Base-by-base conservation (phyloP, 1,140 invertebrate genomes). In the Scaptomyza graminum region DNA sequence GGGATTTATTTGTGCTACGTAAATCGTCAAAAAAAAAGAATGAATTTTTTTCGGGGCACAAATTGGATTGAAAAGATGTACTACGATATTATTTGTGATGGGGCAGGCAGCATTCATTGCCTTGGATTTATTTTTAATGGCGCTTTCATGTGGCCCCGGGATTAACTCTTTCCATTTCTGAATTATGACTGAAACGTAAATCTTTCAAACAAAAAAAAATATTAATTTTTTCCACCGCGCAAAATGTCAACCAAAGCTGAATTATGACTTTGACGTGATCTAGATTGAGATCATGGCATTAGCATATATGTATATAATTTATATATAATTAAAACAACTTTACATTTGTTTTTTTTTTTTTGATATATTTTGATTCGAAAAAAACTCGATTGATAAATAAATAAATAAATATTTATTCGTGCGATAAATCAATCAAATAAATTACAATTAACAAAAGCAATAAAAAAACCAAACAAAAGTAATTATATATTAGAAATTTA, bases 341-440 rank as follows among this genome's bases (percentile, higher is more conserved):
- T 31, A 28, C 44, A 60, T 47, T 34, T 51, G 46, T n/a, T 25
- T 5, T 12, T n/a, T 28, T 46, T 39, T 15, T n/a, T 2, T 22
- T 22, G 2, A 12, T 28, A 22, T 46, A 31, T 59, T 47, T 59
- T 7, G 46, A 62, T 69, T 72, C 59, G 31, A 44, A 44, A 44
- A 44, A 87, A 87, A 87, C 82, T 79, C 82, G 83, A 81, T 79
- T 74, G 61, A 70, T 77, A 70, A 81, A 22, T 22, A 22, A 22
- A 70, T 77, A 70, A 81, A 22, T 22, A 22, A 22, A 75, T 73
- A 87, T 88, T 88, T 82, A 82, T 88, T 76, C 62, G 66, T 50
- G 50, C 83, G 71, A 87, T 87, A 88, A 88, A 87, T 87, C 82
- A 87, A 87, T 87, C 82, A 87, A 87, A 87, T 87, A 87, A 87